Base-by-base conservation (phyloP, 1,140 invertebrate species). In the Coboldia fuscipes region DNA sequence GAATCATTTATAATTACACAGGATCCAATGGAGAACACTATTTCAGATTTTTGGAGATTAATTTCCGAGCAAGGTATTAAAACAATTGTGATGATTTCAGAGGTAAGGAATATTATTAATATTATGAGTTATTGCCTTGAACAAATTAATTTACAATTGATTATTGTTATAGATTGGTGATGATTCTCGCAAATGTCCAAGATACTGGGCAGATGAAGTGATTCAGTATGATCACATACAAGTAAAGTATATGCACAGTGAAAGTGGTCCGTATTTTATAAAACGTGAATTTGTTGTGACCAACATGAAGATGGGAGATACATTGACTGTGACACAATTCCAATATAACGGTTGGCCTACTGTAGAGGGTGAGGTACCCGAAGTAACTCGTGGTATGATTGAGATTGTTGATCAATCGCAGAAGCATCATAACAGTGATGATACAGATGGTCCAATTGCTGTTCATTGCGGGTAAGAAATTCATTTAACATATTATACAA, bases 41-140 rank as follows among this genome's bases (percentile, higher is more conserved):
- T 86, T 35, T 65, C 71, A 39, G 92, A 96, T 60, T 96, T 97
- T 57, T 96, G 92, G 90, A 66, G 88, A 49, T 92, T 96, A 88
- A 72, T 96, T 30, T 83, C 81, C 15, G 88, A 94, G 54, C 85
- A 93, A 46, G 77, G 80, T 51, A 75, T 93, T 18, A 70, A 72
- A 29, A 88, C 84, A 2, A 75, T 97, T 36, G 82, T 93, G 21
- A 94, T 96, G 88, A 65, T 96, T 24, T 93, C 86, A 29, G 85
- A 90, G 55, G 69, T 90, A 50, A 67, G 70, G 51, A 51, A n/a
- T 16, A 31, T 37, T 19, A 9, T 23, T 40, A 33, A 1, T 41
- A 10, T 38, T 40, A 19, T 37, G 6, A 12, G n/a, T 14, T 19
- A 33, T 53, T 23, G 15, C 22, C 35, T 33, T 13, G 10, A 13